These are phyloP conservation scores for Chondrosia reniformis DNA, from an alignment of 37 sponge, comb jelly and placozoan species.

Conservation along the genomic window DNA sequence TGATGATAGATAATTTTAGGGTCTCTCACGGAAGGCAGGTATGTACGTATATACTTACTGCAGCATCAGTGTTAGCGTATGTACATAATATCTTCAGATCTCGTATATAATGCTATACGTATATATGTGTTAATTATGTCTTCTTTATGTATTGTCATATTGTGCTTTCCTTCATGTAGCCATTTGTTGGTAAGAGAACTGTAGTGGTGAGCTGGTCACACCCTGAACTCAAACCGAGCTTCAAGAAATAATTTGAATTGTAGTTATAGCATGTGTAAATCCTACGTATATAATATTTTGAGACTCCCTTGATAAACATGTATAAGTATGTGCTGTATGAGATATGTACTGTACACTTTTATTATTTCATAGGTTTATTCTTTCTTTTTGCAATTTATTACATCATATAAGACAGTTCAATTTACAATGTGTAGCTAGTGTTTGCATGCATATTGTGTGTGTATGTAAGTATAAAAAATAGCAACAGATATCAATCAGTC, in stretches of 20 bases:
- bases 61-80: not conserved
- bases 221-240: conserved; percentile 43
- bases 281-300: not conserved
- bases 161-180: not conserved
- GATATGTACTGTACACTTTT: not conserved
- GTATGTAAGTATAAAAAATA: no score
- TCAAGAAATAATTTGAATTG: no score
- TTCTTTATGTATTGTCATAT: not conserved
- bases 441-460: no score
- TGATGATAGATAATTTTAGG: conserved; percentile 71
- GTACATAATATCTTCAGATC: not conserved
- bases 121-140: not conserved
- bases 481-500: no score
- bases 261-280: no score
- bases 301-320: not conserved
- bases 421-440: no score
- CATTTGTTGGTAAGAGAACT: not conserved
- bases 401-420: no score
- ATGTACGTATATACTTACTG: not conserved
- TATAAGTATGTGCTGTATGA: conserved; percentile 11
- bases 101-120: not conserved
- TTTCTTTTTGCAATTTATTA: no score
- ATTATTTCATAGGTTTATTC: no score
- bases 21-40: conserved; percentile 77
- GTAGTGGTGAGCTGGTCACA: conserved; percentile 64